These are phyloP conservation scores for Tor tambroides DNA, from an alignment of 2,113 vertebrate species.

Conservation along the genomic window DNA sequence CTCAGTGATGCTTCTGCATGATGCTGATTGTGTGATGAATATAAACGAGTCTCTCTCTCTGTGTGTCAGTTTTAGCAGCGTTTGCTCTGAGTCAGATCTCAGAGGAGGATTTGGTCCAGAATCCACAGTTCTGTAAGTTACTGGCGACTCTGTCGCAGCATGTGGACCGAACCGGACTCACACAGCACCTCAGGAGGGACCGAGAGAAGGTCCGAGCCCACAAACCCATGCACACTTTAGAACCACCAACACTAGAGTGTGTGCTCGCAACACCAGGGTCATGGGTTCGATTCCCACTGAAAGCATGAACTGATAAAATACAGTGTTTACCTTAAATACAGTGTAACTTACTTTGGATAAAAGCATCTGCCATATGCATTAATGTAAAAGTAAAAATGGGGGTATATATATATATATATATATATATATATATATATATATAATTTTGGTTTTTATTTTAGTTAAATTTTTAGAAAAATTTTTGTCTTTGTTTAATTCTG, in stretches of 20 bases:
- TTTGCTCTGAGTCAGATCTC: conserved; percentile 78
- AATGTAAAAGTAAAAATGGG: too few species aligned
- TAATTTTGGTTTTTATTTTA: too few species aligned
- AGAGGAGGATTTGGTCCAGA: conserved; percentile 79
- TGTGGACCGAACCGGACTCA: conserved; percentile 80
- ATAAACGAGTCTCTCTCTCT: background rate
- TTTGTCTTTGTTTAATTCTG: background rate
- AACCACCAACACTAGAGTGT: background rate
- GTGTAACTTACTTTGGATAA: too few species aligned
- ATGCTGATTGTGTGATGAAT: background rate
- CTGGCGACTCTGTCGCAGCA: conserved; percentile 77
- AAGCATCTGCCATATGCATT: too few species aligned
- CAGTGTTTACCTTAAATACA: too few species aligned
- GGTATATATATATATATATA: too few species aligned
- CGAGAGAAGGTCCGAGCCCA: conserved; percentile 77
- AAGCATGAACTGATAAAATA: too few species aligned
- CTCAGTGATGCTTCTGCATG: background rate
- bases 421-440: too few species aligned
- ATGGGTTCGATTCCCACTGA: background rate
- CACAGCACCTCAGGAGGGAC: conserved; percentile 71
- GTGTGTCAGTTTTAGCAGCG: conserved; percentile 67
- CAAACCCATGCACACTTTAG: too few species aligned
- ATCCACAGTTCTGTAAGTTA: conserved; percentile 80
- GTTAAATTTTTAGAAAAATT: too few species aligned
- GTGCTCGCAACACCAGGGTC: background rate